A percentile compares a stretch with the other conserved stretches of the same genome.
Evolutionary conservation across 2,797 vertebrate species (phyloP).

Genomic region (Enteromius thamalakanensis): DNA sequence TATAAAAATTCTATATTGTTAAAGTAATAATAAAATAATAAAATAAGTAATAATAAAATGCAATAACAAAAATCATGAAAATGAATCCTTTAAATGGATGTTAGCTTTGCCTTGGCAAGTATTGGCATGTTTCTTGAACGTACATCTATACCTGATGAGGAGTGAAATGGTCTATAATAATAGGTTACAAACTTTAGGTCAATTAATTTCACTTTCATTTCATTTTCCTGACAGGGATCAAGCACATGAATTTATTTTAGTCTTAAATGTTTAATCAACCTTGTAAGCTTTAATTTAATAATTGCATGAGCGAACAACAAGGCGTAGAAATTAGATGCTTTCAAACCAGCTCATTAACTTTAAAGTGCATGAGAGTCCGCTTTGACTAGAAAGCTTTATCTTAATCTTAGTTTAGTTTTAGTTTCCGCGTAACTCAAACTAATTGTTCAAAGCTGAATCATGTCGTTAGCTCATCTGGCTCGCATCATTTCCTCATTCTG

Average conservation of each 20-base stretch:
- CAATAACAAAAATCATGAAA: slow-evolving; percentile 4
- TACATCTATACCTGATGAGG: neutral
- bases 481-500: neutral
- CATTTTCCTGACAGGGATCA: slow-evolving; percentile 53
- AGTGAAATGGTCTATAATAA: slow-evolving; percentile 45
- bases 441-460: slow-evolving; percentile 8
- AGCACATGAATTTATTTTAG: slow-evolving; percentile 48
- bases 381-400: slow-evolving; percentile 16
- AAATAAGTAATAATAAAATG: neutral
- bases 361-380: neutral
- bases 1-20: neutral
- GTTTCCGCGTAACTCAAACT: neutral
- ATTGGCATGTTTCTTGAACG: slow-evolving; percentile 1
- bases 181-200: slow-evolving; percentile 25
- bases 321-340: slow-evolving; percentile 53
- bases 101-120: neutral
- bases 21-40: neutral
- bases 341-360: slow-evolving; percentile 40
- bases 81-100: neutral
- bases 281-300: slow-evolving; percentile 59
- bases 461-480: neutral
- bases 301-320: slow-evolving; percentile 51
- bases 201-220: slow-evolving; percentile 39
- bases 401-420: slow-evolving; percentile 7
- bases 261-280: slow-evolving; percentile 60